Conservation (phyloP, 2,888 invertebrate genomes). For the Lucinisca nassula region DNA sequence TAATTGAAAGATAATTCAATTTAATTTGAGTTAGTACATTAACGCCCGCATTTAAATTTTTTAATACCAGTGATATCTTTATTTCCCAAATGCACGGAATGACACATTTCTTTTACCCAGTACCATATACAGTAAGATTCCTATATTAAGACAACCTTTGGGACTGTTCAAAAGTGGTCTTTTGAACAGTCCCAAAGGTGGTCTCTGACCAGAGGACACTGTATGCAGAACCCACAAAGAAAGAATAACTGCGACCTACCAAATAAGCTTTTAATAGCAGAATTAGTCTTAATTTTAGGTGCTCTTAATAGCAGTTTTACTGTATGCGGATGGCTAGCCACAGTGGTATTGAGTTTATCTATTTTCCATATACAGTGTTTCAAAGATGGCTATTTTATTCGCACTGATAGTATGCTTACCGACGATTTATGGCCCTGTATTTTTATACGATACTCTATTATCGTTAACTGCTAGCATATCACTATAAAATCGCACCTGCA, state of each 20-base stretch:
- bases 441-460: conserved; percentile 13
- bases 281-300: too few relatives aligned
- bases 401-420: conserved; percentile 20
- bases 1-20: conserved; percentile 13
- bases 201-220: too few relatives aligned
- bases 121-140: too few relatives aligned
- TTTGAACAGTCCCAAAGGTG: too few relatives aligned
- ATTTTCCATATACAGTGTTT: conserved; percentile 18
- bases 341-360: background rate
- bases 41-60: background rate
- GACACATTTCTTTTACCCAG: background rate
- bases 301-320: too few relatives aligned
- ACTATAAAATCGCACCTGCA: conserved; percentile 56
- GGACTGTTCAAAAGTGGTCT: too few relatives aligned
- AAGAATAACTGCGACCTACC: too few relatives aligned
- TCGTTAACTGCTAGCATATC: conserved; percentile 26
- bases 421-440: conserved; percentile 43
- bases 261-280: too few relatives aligned
- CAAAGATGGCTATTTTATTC: conserved; percentile 11
- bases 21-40: background rate
- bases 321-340: background rate
- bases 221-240: too few relatives aligned
- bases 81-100: conserved; percentile 5
- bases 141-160: too few relatives aligned
- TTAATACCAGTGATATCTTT: background rate